phyloP scores from a whole-genome alignment of 2,113 vertebrate species.

The Spheniscus mendiculus region DNA sequence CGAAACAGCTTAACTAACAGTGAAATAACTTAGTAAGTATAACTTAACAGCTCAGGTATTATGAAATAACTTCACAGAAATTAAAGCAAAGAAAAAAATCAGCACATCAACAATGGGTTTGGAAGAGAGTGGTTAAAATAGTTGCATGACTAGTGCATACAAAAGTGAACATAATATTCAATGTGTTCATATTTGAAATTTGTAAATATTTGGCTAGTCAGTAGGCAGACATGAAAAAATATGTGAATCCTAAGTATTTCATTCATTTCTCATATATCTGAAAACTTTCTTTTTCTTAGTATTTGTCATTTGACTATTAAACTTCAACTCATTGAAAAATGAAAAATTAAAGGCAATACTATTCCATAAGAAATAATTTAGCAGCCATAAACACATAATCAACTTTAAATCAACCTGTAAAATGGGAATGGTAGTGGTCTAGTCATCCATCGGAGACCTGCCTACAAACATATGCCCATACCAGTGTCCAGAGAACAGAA shows the following conservation, averaged over 20 bases:
- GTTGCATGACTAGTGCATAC: background rate
- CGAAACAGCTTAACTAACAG: background rate
- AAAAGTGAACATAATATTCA: background rate
- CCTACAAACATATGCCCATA: background rate
- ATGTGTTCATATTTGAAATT: background rate
- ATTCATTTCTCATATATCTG: background rate
- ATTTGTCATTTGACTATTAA: background rate
- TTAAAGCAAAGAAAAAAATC: background rate
- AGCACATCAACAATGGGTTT: background rate
- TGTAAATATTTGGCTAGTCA: background rate
- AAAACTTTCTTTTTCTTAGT: background rate
- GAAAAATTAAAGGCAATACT: background rate
- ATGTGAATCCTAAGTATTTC: background rate
- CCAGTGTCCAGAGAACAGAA: background rate
- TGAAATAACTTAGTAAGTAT: slow-evolving; percentile 24
- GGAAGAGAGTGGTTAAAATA: background rate
- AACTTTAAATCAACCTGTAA: background rate
- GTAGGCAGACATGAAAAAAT: background rate
- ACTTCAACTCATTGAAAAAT: background rate
- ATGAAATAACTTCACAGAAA: slow-evolving; percentile 8
- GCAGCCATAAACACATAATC: background rate
- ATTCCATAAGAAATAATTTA: background rate
- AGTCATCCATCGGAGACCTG: background rate
- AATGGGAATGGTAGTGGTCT: background rate
- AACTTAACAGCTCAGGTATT: background rate